Conservation (phyloP, 2,797 vertebrate genomes). For the Rallus crepitans region DNA sequence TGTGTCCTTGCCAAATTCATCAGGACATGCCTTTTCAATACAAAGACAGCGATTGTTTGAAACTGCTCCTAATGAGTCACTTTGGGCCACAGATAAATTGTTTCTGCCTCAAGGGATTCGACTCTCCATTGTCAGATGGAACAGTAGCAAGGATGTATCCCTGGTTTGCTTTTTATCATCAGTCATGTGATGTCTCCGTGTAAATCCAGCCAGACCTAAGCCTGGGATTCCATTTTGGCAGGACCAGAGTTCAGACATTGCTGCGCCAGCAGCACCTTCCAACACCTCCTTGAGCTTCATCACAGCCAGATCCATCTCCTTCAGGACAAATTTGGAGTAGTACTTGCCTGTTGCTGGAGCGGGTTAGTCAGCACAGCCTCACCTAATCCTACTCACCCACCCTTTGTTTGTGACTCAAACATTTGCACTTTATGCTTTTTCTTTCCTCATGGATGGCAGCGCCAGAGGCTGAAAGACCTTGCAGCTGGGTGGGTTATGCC, state of each 20-base stretch:
- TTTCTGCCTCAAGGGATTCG: constrained; percentile 19
- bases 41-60: background rate
- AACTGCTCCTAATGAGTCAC: constrained; percentile 45
- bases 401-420: constrained; percentile 63
- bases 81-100: constrained; percentile 29
- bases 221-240: background rate
- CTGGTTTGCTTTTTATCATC: background rate
- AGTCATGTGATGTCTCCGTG: background rate
- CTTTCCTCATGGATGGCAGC: background rate
- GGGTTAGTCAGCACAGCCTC: constrained; percentile 62
- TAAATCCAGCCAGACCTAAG: background rate
- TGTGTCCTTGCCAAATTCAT: constrained; percentile 14
- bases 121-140: background rate
- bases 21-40: constrained; percentile 35
- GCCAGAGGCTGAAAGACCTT: background rate
- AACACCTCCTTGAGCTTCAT: background rate
- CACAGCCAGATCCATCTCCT: background rate
- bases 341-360: background rate
- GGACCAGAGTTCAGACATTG: background rate
- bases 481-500: constrained; percentile 25
- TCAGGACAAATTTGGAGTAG: constrained; percentile 11
- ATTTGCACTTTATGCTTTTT: constrained; percentile 17
- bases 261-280: background rate
- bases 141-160: background rate
- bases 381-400: constrained; percentile 25